Evolutionary conservation across 2,797 vertebrate genomes (phyloP).

Genomic region (Hyperoplus immaculatus): DNA sequence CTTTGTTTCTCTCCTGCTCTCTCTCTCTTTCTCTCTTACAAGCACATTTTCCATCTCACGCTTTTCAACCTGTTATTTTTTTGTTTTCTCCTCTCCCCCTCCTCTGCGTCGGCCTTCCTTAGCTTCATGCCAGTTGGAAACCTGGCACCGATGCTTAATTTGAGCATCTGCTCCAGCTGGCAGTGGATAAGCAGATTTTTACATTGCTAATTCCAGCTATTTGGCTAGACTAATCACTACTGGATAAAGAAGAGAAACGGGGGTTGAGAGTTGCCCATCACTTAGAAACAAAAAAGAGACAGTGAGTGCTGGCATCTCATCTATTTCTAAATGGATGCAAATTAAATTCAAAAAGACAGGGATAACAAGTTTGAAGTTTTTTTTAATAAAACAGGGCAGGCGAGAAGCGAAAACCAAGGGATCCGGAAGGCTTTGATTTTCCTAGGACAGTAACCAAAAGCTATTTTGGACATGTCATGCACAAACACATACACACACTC

Average conservation of each 20-base stretch:
- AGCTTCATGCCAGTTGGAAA: conserved; percentile 69
- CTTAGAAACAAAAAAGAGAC: conserved; percentile 71
- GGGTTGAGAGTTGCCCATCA: conserved; percentile 72
- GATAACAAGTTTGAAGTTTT: conserved; percentile 77
- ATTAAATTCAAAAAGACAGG: conserved; percentile 77
- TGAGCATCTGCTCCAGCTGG: conserved; percentile 89
- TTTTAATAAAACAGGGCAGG: conserved; percentile 74
- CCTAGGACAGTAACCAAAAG: conserved; percentile 54
- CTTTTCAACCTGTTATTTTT: conserved; percentile 76
- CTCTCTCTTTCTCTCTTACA: conserved; percentile 22
- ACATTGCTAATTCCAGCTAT: conserved; percentile 87
- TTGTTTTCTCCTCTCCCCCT: conserved; percentile 65
- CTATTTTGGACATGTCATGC: conserved; percentile 48
- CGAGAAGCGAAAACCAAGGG: conserved; percentile 43
- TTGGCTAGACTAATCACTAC: conserved; percentile 86
- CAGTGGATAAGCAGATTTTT: conserved; percentile 84
- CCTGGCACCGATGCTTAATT: conserved; percentile 80
- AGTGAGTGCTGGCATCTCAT: conserved; percentile 69
- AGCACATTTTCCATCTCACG: conserved; percentile 57
- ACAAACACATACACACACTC: conserved; percentile 32
- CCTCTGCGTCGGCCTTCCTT: conserved; percentile 63
- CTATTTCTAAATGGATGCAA: conserved; percentile 78
- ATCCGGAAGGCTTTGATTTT: conserved; percentile 61
- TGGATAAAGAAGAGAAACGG: conserved; percentile 80
- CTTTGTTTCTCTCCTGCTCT: conserved; percentile 17